Conservation (phyloP, 2,113 vertebrate species). For the Lepisosteus oculatus region DNA sequence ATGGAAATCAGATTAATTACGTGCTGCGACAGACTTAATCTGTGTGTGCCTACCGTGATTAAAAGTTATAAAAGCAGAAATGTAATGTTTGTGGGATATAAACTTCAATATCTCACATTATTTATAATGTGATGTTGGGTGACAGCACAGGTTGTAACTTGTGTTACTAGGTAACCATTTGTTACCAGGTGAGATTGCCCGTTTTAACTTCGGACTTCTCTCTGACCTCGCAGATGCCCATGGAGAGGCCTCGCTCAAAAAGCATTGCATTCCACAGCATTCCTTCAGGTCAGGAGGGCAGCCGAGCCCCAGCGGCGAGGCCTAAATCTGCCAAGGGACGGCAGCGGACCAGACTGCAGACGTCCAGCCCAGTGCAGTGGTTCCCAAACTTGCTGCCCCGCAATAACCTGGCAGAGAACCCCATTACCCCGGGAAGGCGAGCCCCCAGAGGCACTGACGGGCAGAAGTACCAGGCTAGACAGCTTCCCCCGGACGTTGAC, state of each 20-base stretch:
- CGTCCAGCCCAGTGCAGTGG: not conserved
- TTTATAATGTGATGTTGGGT: not conserved
- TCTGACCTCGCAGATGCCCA: not conserved
- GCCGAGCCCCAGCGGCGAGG: not conserved
- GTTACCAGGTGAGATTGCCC: not conserved
- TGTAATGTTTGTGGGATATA: not conserved
- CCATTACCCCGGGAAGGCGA: not conserved
- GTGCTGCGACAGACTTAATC: too few relatives aligned
- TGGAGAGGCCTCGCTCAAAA: not conserved
- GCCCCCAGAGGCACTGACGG: not conserved
- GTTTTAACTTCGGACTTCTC: not conserved
- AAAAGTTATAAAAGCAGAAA: not conserved
- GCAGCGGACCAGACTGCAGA: not conserved
- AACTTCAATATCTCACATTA: too few relatives aligned
- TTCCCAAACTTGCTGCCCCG: not conserved
- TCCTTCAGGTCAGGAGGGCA: conserved; percentile 4
- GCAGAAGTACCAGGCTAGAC: not conserved
- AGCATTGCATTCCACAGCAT: not conserved
- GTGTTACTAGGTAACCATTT: not conserved
- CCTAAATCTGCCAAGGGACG: conserved; percentile 20
- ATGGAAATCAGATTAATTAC: too few relatives aligned
- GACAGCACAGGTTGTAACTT: too few relatives aligned
- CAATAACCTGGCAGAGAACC: not conserved
- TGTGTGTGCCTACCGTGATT: too few relatives aligned
- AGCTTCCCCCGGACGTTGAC: not conserved